Evolutionary conservation across 2,113 vertebrate species (phyloP).

Genomic region (Siniperca knerii): DNA sequence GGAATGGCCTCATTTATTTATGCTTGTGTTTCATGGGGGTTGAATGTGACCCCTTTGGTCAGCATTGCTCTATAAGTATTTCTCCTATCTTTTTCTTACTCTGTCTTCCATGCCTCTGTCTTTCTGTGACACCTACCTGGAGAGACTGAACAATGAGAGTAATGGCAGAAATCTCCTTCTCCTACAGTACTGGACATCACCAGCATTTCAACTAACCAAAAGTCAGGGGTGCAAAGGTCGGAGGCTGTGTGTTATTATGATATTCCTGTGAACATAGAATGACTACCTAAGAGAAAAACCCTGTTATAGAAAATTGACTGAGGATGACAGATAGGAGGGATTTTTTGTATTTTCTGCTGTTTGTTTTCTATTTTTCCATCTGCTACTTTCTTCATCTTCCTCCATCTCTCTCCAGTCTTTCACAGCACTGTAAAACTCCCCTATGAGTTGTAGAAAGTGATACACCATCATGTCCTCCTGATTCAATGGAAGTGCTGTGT

Average conservation of each 20-base stretch:
- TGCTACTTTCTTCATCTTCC: constrained; percentile 28
- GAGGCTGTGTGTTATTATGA: neutral
- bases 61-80: constrained; percentile 16
- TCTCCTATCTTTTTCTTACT: neutral
- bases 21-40: constrained; percentile 16
- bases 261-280: neutral
- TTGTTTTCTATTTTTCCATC: constrained; percentile 33
- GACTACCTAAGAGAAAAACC: neutral
- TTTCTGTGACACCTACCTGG: neutral
- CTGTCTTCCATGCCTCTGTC: constrained; percentile 15
- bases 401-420: constrained; percentile 17
- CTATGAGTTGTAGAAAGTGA: constrained; percentile 42
- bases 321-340: constrained; percentile 5
- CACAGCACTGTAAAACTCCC: constrained; percentile 19
- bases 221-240: constrained; percentile 21
- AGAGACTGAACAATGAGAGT: constrained; percentile 18
- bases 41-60: constrained; percentile 45
- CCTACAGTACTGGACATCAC: neutral
- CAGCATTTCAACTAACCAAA: constrained; percentile 6
- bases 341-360: constrained; percentile 5
- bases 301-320: constrained; percentile 1
- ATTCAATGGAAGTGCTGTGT: constrained; percentile 36
- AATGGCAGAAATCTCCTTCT: neutral
- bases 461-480: constrained; percentile 27
- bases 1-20: constrained; percentile 55